These are phyloP conservation scores for Sylvia atricapilla DNA, from an alignment of 2,113 vertebrate genomes.

Conservation along the genomic window DNA sequence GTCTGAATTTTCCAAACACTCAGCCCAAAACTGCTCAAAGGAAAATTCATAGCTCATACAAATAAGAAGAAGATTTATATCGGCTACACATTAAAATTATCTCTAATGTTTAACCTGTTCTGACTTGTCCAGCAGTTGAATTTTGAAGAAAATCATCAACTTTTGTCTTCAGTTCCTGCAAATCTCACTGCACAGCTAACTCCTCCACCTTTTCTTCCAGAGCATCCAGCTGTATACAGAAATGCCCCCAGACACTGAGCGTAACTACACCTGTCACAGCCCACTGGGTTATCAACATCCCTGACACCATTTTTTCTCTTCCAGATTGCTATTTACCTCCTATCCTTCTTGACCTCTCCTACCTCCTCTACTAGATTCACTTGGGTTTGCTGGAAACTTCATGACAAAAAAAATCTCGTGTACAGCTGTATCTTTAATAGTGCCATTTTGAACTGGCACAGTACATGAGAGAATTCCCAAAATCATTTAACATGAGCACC, in stretches of 20 bases:
- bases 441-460: not conserved
- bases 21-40: not conserved
- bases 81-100: not conserved
- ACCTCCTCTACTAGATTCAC: not conserved
- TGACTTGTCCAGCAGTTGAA: not conserved
- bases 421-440: not conserved
- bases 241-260: not conserved
- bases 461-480: not conserved
- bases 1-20: not conserved
- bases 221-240: conserved; percentile 10
- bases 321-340: not conserved
- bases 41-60: not conserved
- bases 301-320: conserved; percentile 9
- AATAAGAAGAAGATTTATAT: not conserved
- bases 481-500: not conserved
- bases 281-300: conserved; percentile 2
- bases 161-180: not conserved
- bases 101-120: not conserved
- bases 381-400: not conserved
- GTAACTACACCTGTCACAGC: conserved; percentile 37
- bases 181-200: not conserved
- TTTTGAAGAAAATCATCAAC: not conserved
- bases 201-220: not conserved
- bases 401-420: not conserved
- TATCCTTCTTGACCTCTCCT: not conserved